Evolutionary conservation across 2,797 vertebrate genomes (phyloP).

Genomic region (Chromobotia macracanthus): DNA sequence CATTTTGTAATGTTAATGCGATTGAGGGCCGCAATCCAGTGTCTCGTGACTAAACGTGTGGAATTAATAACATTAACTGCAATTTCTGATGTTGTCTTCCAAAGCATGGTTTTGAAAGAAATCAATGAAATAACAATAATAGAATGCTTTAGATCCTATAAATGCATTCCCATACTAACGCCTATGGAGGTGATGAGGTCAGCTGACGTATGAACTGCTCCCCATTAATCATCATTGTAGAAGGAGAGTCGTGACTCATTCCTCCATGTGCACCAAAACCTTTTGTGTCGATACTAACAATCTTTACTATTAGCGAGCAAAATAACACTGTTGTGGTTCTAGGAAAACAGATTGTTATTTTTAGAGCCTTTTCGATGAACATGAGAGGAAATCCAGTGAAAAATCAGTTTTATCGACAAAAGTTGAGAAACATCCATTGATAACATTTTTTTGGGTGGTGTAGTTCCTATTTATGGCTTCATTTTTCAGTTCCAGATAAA

Average conservation of each 20-base stretch:
- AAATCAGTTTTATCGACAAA: conserved; percentile 44
- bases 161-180: conserved; percentile 10
- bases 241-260: conserved; percentile 22
- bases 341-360: conserved; percentile 24
- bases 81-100: conserved; percentile 48
- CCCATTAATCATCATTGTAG: conserved; percentile 17
- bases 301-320: conserved; percentile 3
- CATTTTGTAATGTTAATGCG: conserved; percentile 51
- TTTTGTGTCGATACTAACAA: conserved; percentile 20
- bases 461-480: conserved; percentile 55
- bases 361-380: conserved; percentile 20
- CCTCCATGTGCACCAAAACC: conserved; percentile 16
- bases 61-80: conserved; percentile 37
- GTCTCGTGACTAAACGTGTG: conserved; percentile 66
- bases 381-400: conserved; percentile 59
- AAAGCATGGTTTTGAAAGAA: conserved; percentile 54
- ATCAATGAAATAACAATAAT: conserved; percentile 55
- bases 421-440: background rate
- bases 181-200: conserved; percentile 66
- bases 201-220: conserved; percentile 51
- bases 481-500: conserved; percentile 48
- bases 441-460: conserved; percentile 30
- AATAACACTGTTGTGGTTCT: conserved; percentile 32
- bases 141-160: conserved; percentile 4
- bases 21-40: conserved; percentile 68